Evolutionary conservation across 2,888 invertebrate species (phyloP), one percentile per base, ranked within the genome.

Genomic region (Disparrhopalites patrizii): DNA sequence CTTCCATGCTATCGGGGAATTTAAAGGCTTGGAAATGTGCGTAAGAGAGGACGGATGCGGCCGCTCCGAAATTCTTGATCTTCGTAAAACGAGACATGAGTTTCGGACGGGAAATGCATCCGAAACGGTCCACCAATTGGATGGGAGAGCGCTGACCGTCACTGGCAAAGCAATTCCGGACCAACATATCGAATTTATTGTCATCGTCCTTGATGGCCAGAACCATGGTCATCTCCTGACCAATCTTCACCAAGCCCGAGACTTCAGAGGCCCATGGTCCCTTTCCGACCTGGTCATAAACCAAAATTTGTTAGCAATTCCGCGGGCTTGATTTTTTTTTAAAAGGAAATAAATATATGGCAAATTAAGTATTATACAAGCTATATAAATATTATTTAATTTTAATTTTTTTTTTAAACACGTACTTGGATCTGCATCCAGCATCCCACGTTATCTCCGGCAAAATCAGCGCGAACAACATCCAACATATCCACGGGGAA

Each of bases 181-280:
- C 93, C 73, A 94, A 81, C 94, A 95, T 94, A 80, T 95, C 94
- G 79, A 94, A 94, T 79, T 94, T 94, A 62, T 91, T 89, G 77
- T 94, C 94, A 76, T 94, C 93, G 75, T 94, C 94, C 79, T 94
- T 94, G 76, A 94, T 94, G 38, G 94, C 94, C 68, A 94, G 80
- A 2, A 94, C 94, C 93, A 94, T 94, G 15, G 94, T 95, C 93
- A 95, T 93, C 0, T 94, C 94, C 79, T 94, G 94, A 0, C 94
- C 94, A 65, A 94, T 94, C 81, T 94, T 94, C 0, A 94, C 94
- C 56, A 95, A 82, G 0, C 94, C 94, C 0, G 93, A 92, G 0
- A 94, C 94, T 81, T 94, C 94, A 0, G 93, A 92, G 10, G 94
- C 93, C 93, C 94, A 95, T 0, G 94, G 94, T 25, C 93, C 93